Conservation (phyloP, 2,888 invertebrate species). For the Tipula lateralis region DNA sequence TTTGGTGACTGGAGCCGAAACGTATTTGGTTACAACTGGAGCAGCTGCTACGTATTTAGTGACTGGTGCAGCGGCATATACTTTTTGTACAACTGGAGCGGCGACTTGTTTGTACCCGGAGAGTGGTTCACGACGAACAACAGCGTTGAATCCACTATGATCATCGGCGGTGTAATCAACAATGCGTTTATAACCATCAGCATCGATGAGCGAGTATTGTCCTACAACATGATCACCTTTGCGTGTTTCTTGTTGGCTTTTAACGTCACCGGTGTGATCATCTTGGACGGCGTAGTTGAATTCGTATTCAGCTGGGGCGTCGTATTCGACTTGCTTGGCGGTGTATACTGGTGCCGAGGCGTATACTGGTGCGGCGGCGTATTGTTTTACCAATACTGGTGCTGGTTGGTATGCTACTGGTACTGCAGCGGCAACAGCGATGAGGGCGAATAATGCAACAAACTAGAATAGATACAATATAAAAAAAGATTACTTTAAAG, state of each 20-base stretch:
- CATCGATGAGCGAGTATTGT: constrained; percentile 51
- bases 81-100: constrained; percentile 12
- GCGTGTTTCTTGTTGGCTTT: constrained; percentile 52
- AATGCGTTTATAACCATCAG: constrained; percentile 52
- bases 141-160: constrained; percentile 54
- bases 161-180: constrained; percentile 54
- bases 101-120: constrained; percentile 26
- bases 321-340: constrained; percentile 30
- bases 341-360: not conserved
- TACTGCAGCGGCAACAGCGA: constrained; percentile 31
- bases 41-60: not conserved
- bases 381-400: constrained; percentile 25
- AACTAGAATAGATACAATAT: not conserved
- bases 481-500: not conserved
- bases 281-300: constrained; percentile 51
- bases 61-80: constrained; percentile 30
- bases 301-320: constrained; percentile 50
- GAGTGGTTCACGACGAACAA: constrained; percentile 51
- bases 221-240: constrained; percentile 53
- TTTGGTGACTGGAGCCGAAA: constrained; percentile 30
- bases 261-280: constrained; percentile 53
- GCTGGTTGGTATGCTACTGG: not conserved
- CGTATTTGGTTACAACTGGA: constrained; percentile 31
- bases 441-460: constrained; percentile 26
- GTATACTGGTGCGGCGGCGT: not conserved